Conservation (phyloP, 2,888 invertebrate species). For the Luperina testacea region DNA sequence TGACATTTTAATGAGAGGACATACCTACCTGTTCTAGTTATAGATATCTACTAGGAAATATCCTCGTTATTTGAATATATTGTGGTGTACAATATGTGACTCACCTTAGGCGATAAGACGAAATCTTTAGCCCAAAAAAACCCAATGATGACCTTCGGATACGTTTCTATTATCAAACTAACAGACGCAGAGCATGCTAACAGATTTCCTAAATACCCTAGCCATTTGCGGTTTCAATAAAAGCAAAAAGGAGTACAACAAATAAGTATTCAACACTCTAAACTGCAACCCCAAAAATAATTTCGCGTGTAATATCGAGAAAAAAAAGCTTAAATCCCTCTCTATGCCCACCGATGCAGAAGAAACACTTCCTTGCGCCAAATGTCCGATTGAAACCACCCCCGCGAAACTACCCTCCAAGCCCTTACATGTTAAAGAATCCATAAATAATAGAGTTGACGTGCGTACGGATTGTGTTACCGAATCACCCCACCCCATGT, state of each 20-base stretch:
- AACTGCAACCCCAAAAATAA: slow-evolving; percentile 69
- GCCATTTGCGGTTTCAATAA: slow-evolving; percentile 50
- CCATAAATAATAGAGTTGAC: slow-evolving; percentile 90
- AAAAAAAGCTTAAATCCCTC: slow-evolving; percentile 77
- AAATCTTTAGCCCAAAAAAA: slow-evolving; percentile 3
- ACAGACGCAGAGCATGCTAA: background rate
- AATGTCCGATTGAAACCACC: slow-evolving; percentile 83
- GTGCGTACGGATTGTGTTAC: slow-evolving; percentile 86
- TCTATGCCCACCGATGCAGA: slow-evolving; percentile 78
- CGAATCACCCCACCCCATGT: slow-evolving; percentile 75
- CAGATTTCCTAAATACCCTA: slow-evolving; percentile 12
- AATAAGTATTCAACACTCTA: slow-evolving; percentile 67
- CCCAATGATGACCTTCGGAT: too few species aligned
- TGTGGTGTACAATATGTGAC: background rate
- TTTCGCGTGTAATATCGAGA: slow-evolving; percentile 67
- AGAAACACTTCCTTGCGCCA: slow-evolving; percentile 88
- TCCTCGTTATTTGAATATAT: background rate
- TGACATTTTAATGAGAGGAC: background rate
- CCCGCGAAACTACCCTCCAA: slow-evolving; percentile 74
- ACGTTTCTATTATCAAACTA: background rate
- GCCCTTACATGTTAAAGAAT: slow-evolving; percentile 90
- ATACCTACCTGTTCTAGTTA: background rate
- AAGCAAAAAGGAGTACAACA: slow-evolving; percentile 61
- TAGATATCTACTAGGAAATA: background rate
- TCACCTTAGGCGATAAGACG: background rate